Evolutionary conservation across 2,797 vertebrate species (phyloP), one percentile per base, ranked within the genome.

Genomic region (Rhinoraja longicauda): DNA sequence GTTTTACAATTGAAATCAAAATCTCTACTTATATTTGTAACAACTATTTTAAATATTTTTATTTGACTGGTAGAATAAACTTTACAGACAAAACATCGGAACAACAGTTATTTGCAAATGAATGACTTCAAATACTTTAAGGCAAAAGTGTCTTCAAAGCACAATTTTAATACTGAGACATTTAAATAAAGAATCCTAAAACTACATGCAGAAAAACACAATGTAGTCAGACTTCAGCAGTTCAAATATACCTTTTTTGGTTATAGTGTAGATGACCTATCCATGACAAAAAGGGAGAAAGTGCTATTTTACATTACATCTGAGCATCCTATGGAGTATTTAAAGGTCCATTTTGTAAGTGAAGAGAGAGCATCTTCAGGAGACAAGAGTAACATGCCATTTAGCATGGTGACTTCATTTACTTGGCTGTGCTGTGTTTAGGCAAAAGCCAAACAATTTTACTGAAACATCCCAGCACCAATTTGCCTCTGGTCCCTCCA

Each of bases 201-300:
- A 53, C 90, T 92, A 45, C 67, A 72, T 75, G 70, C 90, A 72
- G 70, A 92, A 88, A 45, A 92, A 73, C 90, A 92, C 90, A 73
- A 24, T 26, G 24, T 36, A 73, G 39, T 91, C 73, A 91, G 90
- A 73, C 45, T 64, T 72, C 64, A 72, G 67, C 70, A 75, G 70
- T 92, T 67, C 90, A 92, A 90, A 92, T 73, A 29, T 73, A 75
- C 9, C 19, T 53, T 32, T 32, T 73, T 92, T 92, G 70, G 45
- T 73, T 92, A 24, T 92, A 72, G 92, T 53, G 53, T 26, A 72
- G 36, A 24, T 72, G 39, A 72, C 36, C 39, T 92, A 57, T 92
- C 36, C 26, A 73, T 73, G 29, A 72, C 70, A 70, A 90, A 72
- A 92, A 73, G 15, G 17, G 36, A 45, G 4, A 92, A 75, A 53